phyloP scores from a whole-genome alignment of 2,113 vertebrate species.

The Strix aluco region DNA sequence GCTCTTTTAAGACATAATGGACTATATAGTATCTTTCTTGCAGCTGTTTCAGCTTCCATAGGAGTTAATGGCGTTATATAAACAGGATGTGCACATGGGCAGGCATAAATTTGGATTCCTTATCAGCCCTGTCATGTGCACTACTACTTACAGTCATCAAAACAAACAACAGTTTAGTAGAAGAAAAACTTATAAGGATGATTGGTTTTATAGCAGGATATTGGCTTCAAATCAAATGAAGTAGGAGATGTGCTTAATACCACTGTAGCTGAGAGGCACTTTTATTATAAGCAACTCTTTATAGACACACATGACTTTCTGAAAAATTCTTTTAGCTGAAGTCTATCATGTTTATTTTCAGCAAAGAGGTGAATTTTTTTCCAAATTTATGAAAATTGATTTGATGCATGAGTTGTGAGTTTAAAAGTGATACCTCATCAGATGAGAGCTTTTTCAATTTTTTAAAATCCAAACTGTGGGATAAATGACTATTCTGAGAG shows the following conservation, averaged over 20 bases:
- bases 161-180: neutral
- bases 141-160: neutral
- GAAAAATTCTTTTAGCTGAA: slow-evolving; percentile 1
- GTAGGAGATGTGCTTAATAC: neutral
- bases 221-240: slow-evolving; percentile 24
- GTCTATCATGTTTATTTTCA: neutral
- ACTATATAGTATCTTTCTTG: neutral
- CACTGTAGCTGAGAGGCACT: neutral
- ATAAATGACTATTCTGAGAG: neutral
- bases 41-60: neutral
- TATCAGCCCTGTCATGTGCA: slow-evolving; percentile 11
- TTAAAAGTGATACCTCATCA: neutral
- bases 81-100: neutral
- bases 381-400: neutral
- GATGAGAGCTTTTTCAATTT: neutral
- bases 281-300: neutral
- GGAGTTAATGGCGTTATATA: neutral
- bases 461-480: neutral
- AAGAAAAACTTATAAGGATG: neutral
- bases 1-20: neutral
- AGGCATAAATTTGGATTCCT: neutral
- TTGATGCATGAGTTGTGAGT: neutral
- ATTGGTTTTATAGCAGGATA: neutral
- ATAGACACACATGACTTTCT: neutral
- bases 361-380: neutral